Conservation (phyloP, 2,888 invertebrate species). For the Hanleya hanleyi region DNA sequence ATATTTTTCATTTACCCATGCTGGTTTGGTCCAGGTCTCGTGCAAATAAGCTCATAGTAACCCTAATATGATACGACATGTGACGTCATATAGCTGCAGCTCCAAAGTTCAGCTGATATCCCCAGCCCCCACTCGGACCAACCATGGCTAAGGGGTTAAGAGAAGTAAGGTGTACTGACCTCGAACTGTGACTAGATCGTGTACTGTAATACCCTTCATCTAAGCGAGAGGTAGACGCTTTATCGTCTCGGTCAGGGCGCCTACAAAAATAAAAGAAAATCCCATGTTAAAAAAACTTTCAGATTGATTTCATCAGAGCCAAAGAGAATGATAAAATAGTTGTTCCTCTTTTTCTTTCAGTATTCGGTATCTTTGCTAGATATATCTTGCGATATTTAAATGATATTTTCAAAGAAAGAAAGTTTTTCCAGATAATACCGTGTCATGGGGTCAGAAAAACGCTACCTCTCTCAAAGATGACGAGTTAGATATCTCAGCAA, state of each 20-base stretch:
- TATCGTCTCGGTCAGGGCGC: neutral
- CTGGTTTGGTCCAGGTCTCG: too few species aligned
- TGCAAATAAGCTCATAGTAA: too few species aligned
- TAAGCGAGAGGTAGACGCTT: neutral
- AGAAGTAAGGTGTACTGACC: neutral
- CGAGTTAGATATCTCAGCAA: neutral
- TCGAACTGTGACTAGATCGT: slow-evolving; percentile 1
- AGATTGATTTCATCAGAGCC: neutral
- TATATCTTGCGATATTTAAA: neutral
- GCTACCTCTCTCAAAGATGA: neutral
- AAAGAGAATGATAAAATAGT: neutral
- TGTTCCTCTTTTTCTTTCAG: too few species aligned
- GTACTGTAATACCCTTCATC: slow-evolving; percentile 5
- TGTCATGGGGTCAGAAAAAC: neutral
- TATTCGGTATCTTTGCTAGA: neutral
- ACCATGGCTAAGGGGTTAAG: too few species aligned
- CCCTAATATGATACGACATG: too few species aligned
- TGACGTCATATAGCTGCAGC: too few species aligned
- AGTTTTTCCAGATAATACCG: neutral
- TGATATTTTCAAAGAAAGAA: neutral
- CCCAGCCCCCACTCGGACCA: too few species aligned
- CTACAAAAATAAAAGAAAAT: neutral
- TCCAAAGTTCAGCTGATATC: too few species aligned
- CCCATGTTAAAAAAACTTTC: neutral
- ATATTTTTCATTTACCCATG: too few species aligned